Evolutionary conservation across 2,888 invertebrate species (phyloP), one percentile per base, ranked within the genome.

Genomic region (Allolobophora icterica): DNA sequence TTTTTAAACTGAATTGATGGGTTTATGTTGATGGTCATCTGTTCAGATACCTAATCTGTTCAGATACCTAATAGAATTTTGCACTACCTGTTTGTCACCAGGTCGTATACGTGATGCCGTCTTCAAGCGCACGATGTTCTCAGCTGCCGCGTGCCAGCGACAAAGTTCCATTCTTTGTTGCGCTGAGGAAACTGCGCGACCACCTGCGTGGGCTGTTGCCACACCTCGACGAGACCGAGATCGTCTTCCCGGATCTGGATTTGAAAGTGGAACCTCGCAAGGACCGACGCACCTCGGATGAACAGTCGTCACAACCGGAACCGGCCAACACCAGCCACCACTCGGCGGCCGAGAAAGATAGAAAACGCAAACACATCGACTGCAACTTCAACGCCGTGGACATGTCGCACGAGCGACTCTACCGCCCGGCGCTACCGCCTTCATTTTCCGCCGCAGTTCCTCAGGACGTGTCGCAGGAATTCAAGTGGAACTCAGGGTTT

Each of bases 41-140:
- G 52, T 24, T 52, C 52, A 24, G 52, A 21, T 52, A 52, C 24
- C 52, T 52, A 24, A 52, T 21, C 24, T 21, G 52, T 24, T 52
- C 52, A 24, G 52, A 21, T 52, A 52, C 24, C 52, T 52, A 24
- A 52, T 21, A 21, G 52, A 21, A 21, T 24, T 1, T 52, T 52
- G 21, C 1, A 52, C 52, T 21, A 52, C 52, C 24, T 52, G 19
- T 71, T 71, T 71, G 71, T 71, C 71, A 71, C 30, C 96, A 99
- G 98, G 97, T 98, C 95, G 98, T 99, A 96, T 99, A 98, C 98
- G 99, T 99, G 95, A 99, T 99, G 99, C 99, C 99, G 93, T 99
- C 99, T 91, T 99, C 99, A 91, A 98, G 98, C 94, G 99, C 99
- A 90, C 97, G 99, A 91, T 99, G 99, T 96, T 98, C 99, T 84